Evolutionary conservation across 2,888 invertebrate genomes (phyloP).

Genomic region (Tineola bisselliella): DNA sequence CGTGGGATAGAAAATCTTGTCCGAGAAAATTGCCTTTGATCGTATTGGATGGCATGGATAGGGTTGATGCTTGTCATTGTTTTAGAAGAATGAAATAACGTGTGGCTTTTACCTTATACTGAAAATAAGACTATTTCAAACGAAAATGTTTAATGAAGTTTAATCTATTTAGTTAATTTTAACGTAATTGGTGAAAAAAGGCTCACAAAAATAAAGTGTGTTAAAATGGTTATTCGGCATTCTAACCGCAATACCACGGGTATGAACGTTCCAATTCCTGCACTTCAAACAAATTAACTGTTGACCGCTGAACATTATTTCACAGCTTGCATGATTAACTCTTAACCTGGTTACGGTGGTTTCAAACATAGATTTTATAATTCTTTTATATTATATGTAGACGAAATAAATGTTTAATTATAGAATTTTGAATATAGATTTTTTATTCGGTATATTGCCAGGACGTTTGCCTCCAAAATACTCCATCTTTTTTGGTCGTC

Average conservation of each 20-base stretch:
- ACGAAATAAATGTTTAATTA: too few relatives aligned
- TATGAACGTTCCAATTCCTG: constrained; percentile 26
- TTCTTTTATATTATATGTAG: not conserved
- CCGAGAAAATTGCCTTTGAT: constrained; percentile 47
- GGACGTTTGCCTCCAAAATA: too few relatives aligned
- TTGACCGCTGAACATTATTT: constrained; percentile 36
- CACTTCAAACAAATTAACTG: constrained; percentile 35
- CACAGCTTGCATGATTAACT: constrained; percentile 31
- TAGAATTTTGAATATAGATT: too few relatives aligned
- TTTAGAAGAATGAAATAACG: not conserved
- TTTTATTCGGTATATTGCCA: too few relatives aligned
- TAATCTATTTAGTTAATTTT: too few relatives aligned
- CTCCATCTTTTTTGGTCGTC: too few relatives aligned
- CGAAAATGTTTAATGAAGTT: too few relatives aligned
- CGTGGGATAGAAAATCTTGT: constrained; percentile 47
- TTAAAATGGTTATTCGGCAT: not conserved
- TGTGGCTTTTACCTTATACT: not conserved
- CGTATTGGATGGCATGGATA: constrained; percentile 30
- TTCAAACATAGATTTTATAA: not conserved
- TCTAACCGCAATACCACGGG: constrained; percentile 3
- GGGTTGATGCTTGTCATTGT: constrained; percentile 12
- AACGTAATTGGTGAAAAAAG: not conserved
- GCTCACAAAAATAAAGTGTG: not conserved
- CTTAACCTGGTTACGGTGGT: constrained; percentile 1
- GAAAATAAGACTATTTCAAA: not conserved